phyloP scores from a whole-genome alignment of 2,888 invertebrate species.

The Tigriopus californicus region DNA sequence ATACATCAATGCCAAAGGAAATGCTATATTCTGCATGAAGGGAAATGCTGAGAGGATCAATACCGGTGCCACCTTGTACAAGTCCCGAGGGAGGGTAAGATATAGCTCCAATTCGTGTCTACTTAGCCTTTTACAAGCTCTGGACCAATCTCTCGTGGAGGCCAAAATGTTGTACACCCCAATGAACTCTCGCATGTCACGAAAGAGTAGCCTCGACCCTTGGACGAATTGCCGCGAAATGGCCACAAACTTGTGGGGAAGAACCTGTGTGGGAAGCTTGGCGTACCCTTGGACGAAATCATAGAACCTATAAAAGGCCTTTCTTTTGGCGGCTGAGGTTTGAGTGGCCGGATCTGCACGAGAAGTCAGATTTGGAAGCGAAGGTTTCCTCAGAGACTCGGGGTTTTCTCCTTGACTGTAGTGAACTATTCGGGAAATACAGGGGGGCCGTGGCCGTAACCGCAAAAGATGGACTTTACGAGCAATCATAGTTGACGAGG shows the following conservation, averaged over 20 bases:
- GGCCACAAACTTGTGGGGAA: not conserved
- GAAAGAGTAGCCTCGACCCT: not conserved
- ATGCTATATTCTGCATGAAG: conserved; percentile 2
- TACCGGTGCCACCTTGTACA: not conserved
- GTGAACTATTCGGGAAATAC: too few relatives aligned
- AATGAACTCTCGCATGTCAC: not conserved
- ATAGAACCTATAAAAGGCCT: not conserved
- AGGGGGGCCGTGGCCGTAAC: too few relatives aligned
- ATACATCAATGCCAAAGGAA: conserved; percentile 3
- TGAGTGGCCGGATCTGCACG: not conserved
- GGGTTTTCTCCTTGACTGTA: too few relatives aligned
- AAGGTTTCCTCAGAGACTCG: not conserved
- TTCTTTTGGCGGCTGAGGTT: not conserved
- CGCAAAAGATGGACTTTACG: too few relatives aligned
- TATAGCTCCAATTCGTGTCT: not conserved
- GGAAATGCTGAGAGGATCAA: conserved; percentile 7
- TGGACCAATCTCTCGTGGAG: not conserved
- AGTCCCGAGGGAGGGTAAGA: not conserved
- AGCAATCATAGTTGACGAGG: too few relatives aligned
- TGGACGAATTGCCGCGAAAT: not conserved
- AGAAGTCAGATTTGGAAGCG: not conserved
- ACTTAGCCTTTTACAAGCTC: not conserved
- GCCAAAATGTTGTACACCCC: not conserved
- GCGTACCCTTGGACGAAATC: not conserved
- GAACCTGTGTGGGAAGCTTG: not conserved